These are phyloP conservation scores for Ichneumon xanthorius DNA, from an alignment of 2,888 invertebrate species.

Conservation along the genomic window DNA sequence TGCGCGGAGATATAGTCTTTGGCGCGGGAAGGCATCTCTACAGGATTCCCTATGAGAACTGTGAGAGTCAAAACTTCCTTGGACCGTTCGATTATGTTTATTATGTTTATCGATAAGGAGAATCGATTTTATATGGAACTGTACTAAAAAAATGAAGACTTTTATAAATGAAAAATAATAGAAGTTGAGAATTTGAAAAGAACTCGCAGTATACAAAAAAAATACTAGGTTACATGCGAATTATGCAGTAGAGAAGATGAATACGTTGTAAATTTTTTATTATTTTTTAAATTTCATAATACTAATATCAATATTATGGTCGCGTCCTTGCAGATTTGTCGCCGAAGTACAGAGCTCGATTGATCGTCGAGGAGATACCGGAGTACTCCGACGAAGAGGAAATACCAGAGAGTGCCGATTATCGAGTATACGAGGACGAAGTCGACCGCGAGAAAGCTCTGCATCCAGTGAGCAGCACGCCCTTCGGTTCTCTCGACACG, in stretches of 20 bases:
- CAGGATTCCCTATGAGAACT: constrained; percentile 73
- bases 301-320: background rate
- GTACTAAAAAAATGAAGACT: too few species aligned
- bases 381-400: constrained; percentile 67
- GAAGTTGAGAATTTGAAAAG: too few species aligned
- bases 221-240: too few species aligned
- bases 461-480: constrained; percentile 73
- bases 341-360: constrained; percentile 72
- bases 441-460: constrained; percentile 67
- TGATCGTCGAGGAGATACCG: constrained; percentile 65
- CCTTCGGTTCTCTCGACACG: constrained; percentile 71
- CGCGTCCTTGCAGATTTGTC: constrained; percentile 71
- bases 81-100: background rate
- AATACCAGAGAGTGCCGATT: constrained; percentile 57
- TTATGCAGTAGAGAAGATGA: too few species aligned
- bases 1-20: constrained; percentile 74
- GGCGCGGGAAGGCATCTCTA: constrained; percentile 74
- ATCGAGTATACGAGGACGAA: constrained; percentile 68
- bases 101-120: too few species aligned
- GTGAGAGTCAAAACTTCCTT: constrained; percentile 60
- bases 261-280: too few species aligned
- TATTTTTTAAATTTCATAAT: too few species aligned
- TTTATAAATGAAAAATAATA: too few species aligned
- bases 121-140: too few species aligned
- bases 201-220: too few species aligned